These are phyloP conservation scores for Hirtodrosophila trivittata DNA, from an alignment of 2,888 invertebrate genomes.

Conservation along the genomic window DNA sequence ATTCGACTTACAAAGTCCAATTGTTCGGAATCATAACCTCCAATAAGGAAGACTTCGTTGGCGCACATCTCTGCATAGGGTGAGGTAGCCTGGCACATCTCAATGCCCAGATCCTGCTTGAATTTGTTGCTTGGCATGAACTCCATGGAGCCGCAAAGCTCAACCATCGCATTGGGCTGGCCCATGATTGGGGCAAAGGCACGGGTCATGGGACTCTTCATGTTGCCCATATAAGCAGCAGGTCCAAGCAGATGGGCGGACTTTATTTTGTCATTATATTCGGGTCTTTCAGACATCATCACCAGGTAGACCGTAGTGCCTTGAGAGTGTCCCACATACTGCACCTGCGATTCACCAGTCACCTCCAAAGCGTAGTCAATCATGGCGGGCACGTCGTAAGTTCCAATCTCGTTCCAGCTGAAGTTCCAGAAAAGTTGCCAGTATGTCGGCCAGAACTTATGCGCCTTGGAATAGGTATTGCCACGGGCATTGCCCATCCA, in stretches of 20 bases:
- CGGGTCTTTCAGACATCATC: constrained; percentile 68
- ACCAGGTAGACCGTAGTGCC: constrained; percentile 92
- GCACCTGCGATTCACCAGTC: constrained; percentile 65
- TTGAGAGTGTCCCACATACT: constrained; percentile 96
- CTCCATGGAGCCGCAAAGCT: constrained; percentile 73
- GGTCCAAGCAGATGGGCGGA: constrained; percentile 84
- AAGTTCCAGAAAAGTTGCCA: constrained; percentile 80
- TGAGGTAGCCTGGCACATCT: constrained; percentile 83
- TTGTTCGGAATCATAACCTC: constrained; percentile 84
- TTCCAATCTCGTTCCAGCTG: constrained; percentile 95
- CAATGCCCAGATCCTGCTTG: constrained; percentile 83
- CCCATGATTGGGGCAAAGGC: constrained; percentile 72
- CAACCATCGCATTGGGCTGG: constrained; percentile 74
- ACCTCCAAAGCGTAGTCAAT: constrained; percentile 87
- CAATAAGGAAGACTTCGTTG: constrained; percentile 87
- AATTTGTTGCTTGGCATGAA: constrained; percentile 74
- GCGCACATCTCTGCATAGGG: constrained; percentile 85
- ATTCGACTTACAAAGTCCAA: constrained; percentile 82
- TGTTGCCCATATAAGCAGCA: constrained; percentile 84
- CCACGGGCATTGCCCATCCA: constrained; percentile 94
- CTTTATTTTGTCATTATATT: constrained; percentile 67
- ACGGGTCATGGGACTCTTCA: constrained; percentile 82
- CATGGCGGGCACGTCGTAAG: constrained; percentile 93
- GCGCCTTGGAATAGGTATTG: constrained; percentile 86
- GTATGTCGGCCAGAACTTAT: constrained; percentile 82